Base-by-base conservation (phyloP, 2,113 vertebrate species). In the Osmerus eperlanus region DNA sequence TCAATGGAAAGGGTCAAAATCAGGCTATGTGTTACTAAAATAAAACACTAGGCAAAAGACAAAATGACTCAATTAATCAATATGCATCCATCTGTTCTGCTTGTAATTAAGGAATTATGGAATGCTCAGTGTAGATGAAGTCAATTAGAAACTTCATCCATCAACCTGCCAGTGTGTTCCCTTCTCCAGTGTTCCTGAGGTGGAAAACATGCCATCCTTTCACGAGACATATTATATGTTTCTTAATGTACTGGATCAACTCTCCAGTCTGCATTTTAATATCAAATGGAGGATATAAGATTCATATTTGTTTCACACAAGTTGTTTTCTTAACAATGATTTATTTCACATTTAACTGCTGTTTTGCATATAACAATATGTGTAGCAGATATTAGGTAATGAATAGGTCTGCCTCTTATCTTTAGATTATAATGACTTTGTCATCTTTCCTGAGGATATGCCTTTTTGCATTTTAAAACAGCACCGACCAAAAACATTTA, bases 111-210 rank as follows among this genome's bases (percentile, higher is more conserved):
- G 76, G 73, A 84, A 78, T 87, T 72, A 82, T 73, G 82, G 41
- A 78, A 83, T 61, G 74, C 73, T 79, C 71, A 62, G 74, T 68
- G 74, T 80, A 73, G 72, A 85, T 84, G 76, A 85, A 87, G 82
- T 85, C 78, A 82, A 80, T 90, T 84, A 87, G 77, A 78, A 83
- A 84, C 58, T 73, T 77, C 75, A 88, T 87, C 85, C 84, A 82
- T 87, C 82, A 88, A 73, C 62, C 82, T 81, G 87, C 67, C 78
- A 84, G 23, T 2, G 65, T 2, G 67, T 60, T 72, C 51, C 54
- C 52, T 72, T 73, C 63, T 53, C 69, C 71, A 62, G 54, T 54
- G 68, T 67, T 67, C 61, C 56, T 36, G 67, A 76, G 83, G 53
- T 81, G 47, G 28, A 72, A 58, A 70, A 25, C 4, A 60, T 8